These are phyloP conservation scores for Siniperca undulata DNA, from an alignment of 2,797 vertebrate genomes.

Conservation along the genomic window DNA sequence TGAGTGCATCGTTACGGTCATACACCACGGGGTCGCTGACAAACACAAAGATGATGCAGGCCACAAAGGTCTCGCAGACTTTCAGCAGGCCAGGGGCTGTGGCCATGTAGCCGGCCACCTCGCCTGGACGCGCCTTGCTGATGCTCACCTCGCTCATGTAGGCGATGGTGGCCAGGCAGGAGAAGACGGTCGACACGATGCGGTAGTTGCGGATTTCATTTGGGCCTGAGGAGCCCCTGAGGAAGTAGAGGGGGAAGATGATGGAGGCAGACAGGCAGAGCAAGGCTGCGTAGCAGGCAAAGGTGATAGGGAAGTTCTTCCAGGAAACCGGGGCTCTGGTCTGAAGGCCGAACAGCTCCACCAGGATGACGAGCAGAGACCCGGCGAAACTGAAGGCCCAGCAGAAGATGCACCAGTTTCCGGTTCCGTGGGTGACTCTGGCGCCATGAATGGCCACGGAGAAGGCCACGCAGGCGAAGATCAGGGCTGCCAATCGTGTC, in stretches of 20 bases:
- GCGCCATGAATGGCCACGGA: constrained; percentile 87
- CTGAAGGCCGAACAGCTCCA: constrained; percentile 90
- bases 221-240: constrained; percentile 64
- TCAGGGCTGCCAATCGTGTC: constrained; percentile 86
- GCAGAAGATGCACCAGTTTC: constrained; percentile 92
- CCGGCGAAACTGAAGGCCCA: constrained; percentile 93
- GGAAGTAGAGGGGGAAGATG: constrained; percentile 90
- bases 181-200: constrained; percentile 88
- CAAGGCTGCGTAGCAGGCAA: constrained; percentile 90
- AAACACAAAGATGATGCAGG: constrained; percentile 93
- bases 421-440: constrained; percentile 57
- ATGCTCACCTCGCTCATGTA: constrained; percentile 91
- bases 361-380: constrained; percentile 87
- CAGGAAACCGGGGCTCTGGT: constrained; percentile 89
- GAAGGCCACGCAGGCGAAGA: constrained; percentile 90
- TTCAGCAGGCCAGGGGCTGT: constrained; percentile 92
- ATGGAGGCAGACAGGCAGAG: constrained; percentile 92
- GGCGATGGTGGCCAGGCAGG: constrained; percentile 89
- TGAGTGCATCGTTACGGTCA: constrained; percentile 71
- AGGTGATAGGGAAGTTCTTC: constrained; percentile 95
- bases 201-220: constrained; percentile 71
- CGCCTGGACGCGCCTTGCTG: constrained; percentile 90
- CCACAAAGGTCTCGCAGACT: constrained; percentile 92
- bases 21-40: constrained; percentile 83
- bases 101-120: constrained; percentile 94